These are phyloP conservation scores for Campoletis sonorensis DNA, from an alignment of 1,140 invertebrate species.

Conservation along the genomic window DNA sequence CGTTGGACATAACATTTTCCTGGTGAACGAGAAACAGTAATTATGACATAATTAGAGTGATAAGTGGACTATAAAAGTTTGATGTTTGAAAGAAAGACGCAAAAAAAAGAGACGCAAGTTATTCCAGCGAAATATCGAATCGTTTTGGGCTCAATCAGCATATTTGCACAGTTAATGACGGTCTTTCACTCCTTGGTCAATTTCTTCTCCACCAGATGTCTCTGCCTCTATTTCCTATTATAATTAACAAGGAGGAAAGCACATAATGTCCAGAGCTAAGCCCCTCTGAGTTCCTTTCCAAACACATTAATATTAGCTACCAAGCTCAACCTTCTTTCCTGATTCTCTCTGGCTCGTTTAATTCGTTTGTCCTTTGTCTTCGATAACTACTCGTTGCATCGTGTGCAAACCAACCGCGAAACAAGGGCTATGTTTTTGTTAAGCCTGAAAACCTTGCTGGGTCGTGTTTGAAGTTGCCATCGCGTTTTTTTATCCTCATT, in stretches of 20 bases:
- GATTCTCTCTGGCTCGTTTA: constrained; percentile 18
- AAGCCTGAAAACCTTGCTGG: neutral
- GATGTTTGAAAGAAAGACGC: too few relatives aligned
- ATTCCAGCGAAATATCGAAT: too few relatives aligned
- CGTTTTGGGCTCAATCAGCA: neutral
- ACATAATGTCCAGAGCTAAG: too few relatives aligned
- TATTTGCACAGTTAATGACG: constrained; percentile 14
- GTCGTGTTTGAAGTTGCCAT: constrained; percentile 45
- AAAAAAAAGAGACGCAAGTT: too few relatives aligned
- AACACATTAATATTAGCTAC: too few relatives aligned
- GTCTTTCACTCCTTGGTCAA: neutral
- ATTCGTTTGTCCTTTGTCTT: constrained; percentile 47
- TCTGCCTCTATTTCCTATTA: neutral
- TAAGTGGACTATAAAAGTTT: too few relatives aligned
- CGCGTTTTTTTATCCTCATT: constrained; percentile 11
- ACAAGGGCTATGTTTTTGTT: constrained; percentile 8
- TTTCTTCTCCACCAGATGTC: neutral
- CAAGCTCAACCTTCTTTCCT: neutral
- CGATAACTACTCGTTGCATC: neutral
- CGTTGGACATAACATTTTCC: too few relatives aligned
- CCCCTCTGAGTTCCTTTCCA: too few relatives aligned
- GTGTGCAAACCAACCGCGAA: constrained; percentile 3
- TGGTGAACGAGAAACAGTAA: too few relatives aligned
- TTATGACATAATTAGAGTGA: too few relatives aligned
- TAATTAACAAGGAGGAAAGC: neutral